These are phyloP conservation scores for Portunus trituberculatus DNA, from an alignment of 1,140 invertebrate species.

Conservation along the genomic window DNA sequence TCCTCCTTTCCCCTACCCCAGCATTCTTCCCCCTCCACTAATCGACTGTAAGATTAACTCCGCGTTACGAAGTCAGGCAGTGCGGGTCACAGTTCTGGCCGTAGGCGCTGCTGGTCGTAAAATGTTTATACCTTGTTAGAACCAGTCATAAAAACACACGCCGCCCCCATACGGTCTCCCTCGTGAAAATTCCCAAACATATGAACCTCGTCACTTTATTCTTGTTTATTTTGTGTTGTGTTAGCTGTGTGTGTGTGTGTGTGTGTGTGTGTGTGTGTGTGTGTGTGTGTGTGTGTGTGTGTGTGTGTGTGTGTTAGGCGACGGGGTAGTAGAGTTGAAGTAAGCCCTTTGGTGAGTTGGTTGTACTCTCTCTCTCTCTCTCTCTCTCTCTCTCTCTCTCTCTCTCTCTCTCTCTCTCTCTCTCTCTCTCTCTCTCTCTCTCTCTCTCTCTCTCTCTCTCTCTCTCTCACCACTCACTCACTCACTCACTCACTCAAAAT, in stretches of 20 bases:
- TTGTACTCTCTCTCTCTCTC: too few relatives aligned
- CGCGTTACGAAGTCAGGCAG: background rate
- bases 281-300: too few relatives aligned
- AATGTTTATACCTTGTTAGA: conserved; percentile 71
- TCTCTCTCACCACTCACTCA: too few relatives aligned
- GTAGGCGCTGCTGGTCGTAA: conserved; percentile 50
- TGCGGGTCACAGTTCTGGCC: conserved; percentile 58
- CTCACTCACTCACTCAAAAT: background rate
- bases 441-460: background rate
- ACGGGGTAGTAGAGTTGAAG: too few relatives aligned
- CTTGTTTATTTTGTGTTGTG: background rate
- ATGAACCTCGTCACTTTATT: background rate
- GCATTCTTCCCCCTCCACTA: background rate
- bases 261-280: too few relatives aligned
- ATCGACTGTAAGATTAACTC: conserved; percentile 48
- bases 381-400: conserved; percentile 36
- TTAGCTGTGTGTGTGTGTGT: too few relatives aligned
- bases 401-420: conserved; percentile 43
- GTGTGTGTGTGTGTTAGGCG: too few relatives aligned
- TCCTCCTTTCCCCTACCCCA: background rate
- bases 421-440: background rate
- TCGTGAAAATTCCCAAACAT: conserved; percentile 31
- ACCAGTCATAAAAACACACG: conserved; percentile 58
- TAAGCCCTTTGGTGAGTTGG: too few relatives aligned
- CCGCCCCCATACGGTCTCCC: background rate